Conservation (phyloP, 2,797 vertebrate species). For the Oreochromis grahami region DNA sequence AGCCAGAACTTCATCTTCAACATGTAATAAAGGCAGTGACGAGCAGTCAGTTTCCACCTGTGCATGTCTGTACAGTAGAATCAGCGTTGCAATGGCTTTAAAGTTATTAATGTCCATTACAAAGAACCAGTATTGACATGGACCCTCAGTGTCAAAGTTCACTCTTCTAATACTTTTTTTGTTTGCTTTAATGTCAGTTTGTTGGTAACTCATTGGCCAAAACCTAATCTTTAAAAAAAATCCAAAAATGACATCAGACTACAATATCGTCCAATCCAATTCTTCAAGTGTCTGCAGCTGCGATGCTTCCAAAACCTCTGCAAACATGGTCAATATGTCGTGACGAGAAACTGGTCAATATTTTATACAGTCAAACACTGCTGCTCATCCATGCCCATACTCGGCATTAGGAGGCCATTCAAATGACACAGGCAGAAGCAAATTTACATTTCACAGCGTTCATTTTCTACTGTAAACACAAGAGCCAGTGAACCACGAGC, state of each 20-base stretch:
- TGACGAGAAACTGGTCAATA: constrained; percentile 11
- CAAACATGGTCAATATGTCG: constrained; percentile 13
- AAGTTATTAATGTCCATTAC: not conserved
- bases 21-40: not conserved
- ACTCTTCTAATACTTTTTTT: not conserved
- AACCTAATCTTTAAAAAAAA: not conserved
- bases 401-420: not conserved
- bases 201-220: not conserved
- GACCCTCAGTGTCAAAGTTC: not conserved
- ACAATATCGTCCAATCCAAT: not conserved
- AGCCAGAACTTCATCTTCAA: not conserved
- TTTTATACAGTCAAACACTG: constrained; percentile 11
- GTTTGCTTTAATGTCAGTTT: not conserved
- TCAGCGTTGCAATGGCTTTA: not conserved
- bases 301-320: not conserved
- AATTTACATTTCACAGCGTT: constrained; percentile 58
- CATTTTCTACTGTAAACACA: constrained; percentile 56
- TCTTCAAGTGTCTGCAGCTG: not conserved
- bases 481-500: not conserved
- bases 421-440: not conserved
- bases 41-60: not conserved
- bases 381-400: not conserved
- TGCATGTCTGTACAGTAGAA: not conserved
- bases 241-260: not conserved
- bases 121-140: not conserved